Base-by-base conservation (phyloP, 2,888 invertebrate genomes). In the Eristalis arbustorum region DNA sequence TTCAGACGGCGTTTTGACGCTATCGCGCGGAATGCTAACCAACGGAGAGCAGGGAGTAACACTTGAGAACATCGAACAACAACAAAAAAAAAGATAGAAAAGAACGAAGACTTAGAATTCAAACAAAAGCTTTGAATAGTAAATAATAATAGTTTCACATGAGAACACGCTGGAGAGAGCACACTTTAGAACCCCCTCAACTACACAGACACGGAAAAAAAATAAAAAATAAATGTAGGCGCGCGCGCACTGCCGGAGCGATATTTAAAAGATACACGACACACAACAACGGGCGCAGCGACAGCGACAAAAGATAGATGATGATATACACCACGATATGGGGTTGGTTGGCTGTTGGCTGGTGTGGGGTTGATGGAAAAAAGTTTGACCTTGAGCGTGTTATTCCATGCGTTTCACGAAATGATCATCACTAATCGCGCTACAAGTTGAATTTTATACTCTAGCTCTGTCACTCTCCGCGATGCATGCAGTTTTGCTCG, bases 341-440 rank as follows among this genome's bases (percentile, higher is more conserved):
- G 88, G 89, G 88, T 73, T 80, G 80, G 87, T 79, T 64, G 77
- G 67, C 56, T n/a, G n/a, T n/a, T n/a, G n/a, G n/a, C 8, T 31
- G 31, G 31, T 31, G 31, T 8, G 31, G 31, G 68, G 74, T 61
- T 77, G 64, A 31, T 80, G 76, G 75, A 89, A 88, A 89, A 91
- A 91, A 91, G 91, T 91, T 91, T 91, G 92, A 92, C 92, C 92
- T 93, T 92, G 92, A 91, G 90, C 88, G 88, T 89, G 88, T 88
- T 89, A 90, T 89, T 89, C 90, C 91, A 90, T 91, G 91, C 90
- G 90, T 90, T 91, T 90, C 89, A 89, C 89, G 87, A 88, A 84
- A 66, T 42, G 84, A 84, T 87, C 87, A 87, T 79, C 83, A 83
- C 75, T 75, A 69, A 63, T 80, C 79, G 49, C 34, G 34, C 64